Base-by-base conservation (phyloP, 2,113 vertebrate species). In the Urocolius indicus region DNA sequence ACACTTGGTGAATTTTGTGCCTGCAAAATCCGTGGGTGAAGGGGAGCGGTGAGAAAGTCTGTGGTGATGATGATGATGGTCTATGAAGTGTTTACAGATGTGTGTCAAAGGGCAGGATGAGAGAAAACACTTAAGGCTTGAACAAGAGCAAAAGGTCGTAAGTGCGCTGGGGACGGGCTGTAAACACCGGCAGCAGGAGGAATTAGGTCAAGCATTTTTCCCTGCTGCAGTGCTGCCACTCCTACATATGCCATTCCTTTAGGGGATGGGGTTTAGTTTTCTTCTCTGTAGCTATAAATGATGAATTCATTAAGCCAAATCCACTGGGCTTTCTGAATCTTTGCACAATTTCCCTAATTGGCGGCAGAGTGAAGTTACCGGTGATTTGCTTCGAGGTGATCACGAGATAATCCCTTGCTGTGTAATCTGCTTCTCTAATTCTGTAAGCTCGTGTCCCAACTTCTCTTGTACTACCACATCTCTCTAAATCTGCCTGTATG, bases 61-160 rank as follows among this genome's bases (percentile, higher is more conserved):
- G 2, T 20, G 6, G 30, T 76, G 27, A 27, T 54, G 23, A 13
- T 43, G 55, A 41, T 41, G 18, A 59, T 54, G 61, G 22, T 20
- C 65, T 48, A 4, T 54, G 34, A 66, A 77, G 27, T 55, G 30
- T 0, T 0, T 83, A 49, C 29, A 54, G 72, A 18, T 0, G 1
- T 45, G 16, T n/a, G 66, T 89, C 51, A 18, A 17, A 74, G 58
- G 65, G 65, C 30, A 61, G 8, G 14, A 8, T 48, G 20, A 34
- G 72, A 76, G 48, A 59, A 87, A 85, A 57, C 20, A 14, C 11
- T 5, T 32, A 71, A 30, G 3, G 7, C 30, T 81, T 67, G 81
- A 89, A 43, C 41, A 80, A 66, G 30, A 84, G 45, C 59, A 21
- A 23, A 57, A 38, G 13, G 11, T 74, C 20, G 66, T 86, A 80